These are phyloP conservation scores for Phyllopteryx taeniolatus DNA, from an alignment of 2,113 vertebrate species.

Conservation along the genomic window DNA sequence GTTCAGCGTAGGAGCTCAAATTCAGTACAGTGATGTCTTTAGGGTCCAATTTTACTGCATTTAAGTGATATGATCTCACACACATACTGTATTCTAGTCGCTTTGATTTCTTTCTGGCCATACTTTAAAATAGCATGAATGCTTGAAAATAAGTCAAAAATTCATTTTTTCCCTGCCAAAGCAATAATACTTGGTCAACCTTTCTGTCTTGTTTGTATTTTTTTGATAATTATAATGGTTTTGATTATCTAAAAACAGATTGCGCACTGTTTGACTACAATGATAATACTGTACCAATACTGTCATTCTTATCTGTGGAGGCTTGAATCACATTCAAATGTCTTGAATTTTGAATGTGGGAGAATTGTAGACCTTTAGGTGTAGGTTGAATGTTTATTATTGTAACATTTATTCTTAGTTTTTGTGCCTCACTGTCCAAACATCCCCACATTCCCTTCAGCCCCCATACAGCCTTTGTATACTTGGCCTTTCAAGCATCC, in stretches of 20 bases:
- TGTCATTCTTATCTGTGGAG: neutral
- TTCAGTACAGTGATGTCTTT: constrained; percentile 68
- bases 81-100: constrained; percentile 59
- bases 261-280: neutral
- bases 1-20: constrained; percentile 77
- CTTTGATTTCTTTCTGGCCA: constrained; percentile 68
- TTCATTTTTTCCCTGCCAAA: constrained; percentile 31
- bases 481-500: constrained; percentile 39
- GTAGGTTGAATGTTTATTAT: constrained; percentile 8
- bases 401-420: constrained; percentile 3
- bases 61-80: constrained; percentile 58
- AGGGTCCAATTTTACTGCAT: constrained; percentile 62
- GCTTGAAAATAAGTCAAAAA: constrained; percentile 54
- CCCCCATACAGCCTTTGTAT: constrained; percentile 13
- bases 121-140: constrained; percentile 62
- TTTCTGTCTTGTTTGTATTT: constrained; percentile 23
- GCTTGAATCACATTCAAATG: neutral
- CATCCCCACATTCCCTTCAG: constrained; percentile 11
- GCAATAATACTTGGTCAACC: constrained; percentile 40
- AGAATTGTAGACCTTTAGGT: neutral
- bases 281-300: neutral
- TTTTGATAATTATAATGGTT: constrained; percentile 13
- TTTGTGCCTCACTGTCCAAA: neutral
- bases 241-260: neutral
- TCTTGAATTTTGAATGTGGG: neutral